Evolutionary conservation across 2,113 vertebrate species (phyloP).

Genomic region (Amphilophus citrinellus): DNA sequence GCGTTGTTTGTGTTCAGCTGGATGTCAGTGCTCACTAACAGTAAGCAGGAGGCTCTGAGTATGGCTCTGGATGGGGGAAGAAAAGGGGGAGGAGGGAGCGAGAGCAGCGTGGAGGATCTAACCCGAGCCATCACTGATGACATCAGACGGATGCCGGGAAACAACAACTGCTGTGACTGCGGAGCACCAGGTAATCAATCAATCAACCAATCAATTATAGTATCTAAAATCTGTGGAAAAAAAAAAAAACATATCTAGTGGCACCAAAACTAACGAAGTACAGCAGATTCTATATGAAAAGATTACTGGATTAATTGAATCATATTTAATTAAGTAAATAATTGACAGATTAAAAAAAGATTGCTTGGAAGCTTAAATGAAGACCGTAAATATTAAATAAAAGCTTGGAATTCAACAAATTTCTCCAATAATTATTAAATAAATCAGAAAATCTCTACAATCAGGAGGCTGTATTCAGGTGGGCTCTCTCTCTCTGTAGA

Average conservation of each 20-base stretch:
- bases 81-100: conserved; percentile 20
- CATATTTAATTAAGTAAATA: neutral
- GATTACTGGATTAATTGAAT: neutral
- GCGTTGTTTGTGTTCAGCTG: conserved; percentile 50
- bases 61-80: conserved; percentile 59
- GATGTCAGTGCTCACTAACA: conserved; percentile 76
- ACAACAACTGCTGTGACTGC: conserved; percentile 72
- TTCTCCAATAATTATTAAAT: too few species aligned
- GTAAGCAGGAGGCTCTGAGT: conserved; percentile 73
- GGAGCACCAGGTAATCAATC: conserved; percentile 62
- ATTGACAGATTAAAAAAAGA: rapidly evolving
- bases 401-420: too few species aligned
- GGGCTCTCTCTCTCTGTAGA: conserved; percentile 25
- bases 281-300: neutral
- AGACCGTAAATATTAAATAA: too few species aligned
- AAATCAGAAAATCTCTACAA: neutral
- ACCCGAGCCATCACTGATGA: conserved; percentile 71
- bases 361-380: too few species aligned
- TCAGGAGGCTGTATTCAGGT: neutral
- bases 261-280: neutral
- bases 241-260: too few species aligned
- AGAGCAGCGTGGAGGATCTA: conserved; percentile 71
- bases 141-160: conserved; percentile 69
- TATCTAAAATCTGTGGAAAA: too few species aligned
- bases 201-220: too few species aligned